Base-by-base conservation (phyloP, 2,888 invertebrate species). In the Conus canariensis region DNA sequence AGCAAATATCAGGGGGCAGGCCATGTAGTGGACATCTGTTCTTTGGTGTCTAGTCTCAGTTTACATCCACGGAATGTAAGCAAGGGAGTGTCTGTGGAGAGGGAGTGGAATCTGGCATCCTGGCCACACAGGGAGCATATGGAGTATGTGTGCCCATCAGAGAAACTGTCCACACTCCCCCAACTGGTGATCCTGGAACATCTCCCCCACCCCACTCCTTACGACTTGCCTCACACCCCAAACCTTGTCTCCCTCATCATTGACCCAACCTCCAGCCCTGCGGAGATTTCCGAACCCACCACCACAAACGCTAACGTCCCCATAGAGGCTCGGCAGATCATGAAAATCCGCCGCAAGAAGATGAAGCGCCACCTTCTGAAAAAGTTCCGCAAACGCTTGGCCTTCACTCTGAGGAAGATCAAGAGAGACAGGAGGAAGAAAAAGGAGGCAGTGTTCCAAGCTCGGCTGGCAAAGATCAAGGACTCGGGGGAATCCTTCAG, bases 341-440 rank as follows among this genome's bases (percentile, higher is more conserved):
- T 92, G 90, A 91, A 88, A 59, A 92, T 92, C 59, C 89, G 92
- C 8, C 91, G 92, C 25, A 91, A 90, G 60, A 92, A 92, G 90
- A 94, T 94, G 94, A 93, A 93, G 58, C 92, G 91, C 30, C 94
- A 94, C 85, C 91, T 91, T 58, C 60, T 92, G 59, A 92, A 92
- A 74, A 93, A 93, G 88, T 88, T 90, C 45, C 87, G 91, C 4
- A 91, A 92, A 58, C 90, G 88, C 80, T 91, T 91, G 88, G 90
- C 90, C 86, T 91, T 92, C 74, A 67, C 91, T 12, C 90, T 91
- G 56, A 87, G 90, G n/a, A 92, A 91, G 70, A 87, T 88, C 56
- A 90, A 82, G 88, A 77, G 86, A n/a, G 85, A 87, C 4, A 89
- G 90, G 7, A 80, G 87, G 67, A 91, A 87, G 70, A 94, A 92